phyloP scores from a whole-genome alignment of 2,888 invertebrate species.

The Cephus pulcher region DNA sequence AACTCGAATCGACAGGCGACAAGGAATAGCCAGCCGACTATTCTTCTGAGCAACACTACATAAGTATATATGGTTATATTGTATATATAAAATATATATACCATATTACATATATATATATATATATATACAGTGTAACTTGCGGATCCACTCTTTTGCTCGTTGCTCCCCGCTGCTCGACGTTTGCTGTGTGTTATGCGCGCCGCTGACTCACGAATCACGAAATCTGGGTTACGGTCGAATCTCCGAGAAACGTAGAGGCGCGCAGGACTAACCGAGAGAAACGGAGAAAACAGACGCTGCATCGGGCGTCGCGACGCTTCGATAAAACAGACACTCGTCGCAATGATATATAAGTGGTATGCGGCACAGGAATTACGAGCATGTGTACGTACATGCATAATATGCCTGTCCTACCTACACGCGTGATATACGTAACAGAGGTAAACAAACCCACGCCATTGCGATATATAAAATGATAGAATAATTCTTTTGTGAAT shows the following conservation, averaged over 20 bases:
- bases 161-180: neutral
- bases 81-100: neutral
- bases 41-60: conserved; percentile 24
- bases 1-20: conserved; percentile 38
- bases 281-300: neutral
- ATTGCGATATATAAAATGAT: neutral
- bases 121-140: neutral
- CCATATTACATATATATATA: neutral
- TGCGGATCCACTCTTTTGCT: neutral
- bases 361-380: neutral
- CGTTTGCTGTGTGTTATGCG: conserved; percentile 18
- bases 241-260: neutral
- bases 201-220: conserved; percentile 35
- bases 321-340: neutral
- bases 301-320: neutral
- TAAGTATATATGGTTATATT: conserved; percentile 13
- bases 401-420: neutral
- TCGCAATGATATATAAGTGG: neutral
- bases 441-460: neutral
- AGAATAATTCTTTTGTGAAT: neutral
- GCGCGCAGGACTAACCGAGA: neutral
- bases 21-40: conserved; percentile 34
- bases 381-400: neutral
- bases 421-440: neutral
- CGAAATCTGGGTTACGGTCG: conserved; percentile 34